These are phyloP conservation scores for Drosophila nr. perissopoda DNA, from an alignment of 2,888 invertebrate genomes.

Conservation along the genomic window DNA sequence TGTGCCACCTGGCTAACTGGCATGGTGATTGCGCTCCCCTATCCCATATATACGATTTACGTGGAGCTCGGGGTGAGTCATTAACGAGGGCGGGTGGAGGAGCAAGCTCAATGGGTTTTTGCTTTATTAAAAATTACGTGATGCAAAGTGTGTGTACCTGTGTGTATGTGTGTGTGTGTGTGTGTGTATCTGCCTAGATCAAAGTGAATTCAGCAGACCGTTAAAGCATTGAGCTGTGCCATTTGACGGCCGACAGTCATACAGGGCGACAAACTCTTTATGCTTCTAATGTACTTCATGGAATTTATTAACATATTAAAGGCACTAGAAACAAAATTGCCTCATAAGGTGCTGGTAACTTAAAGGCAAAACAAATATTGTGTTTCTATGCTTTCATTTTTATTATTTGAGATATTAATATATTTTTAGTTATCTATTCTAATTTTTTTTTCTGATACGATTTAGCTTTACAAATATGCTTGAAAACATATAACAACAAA, in stretches of 20 bases:
- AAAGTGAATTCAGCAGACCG: conserved; percentile 66
- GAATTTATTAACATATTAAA: conserved; percentile 2
- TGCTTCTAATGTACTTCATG: background rate
- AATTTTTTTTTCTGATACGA: background rate
- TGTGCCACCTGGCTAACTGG: conserved; percentile 90
- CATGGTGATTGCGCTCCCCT: conserved; percentile 89
- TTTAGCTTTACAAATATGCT: too few species aligned
- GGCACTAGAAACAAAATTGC: background rate
- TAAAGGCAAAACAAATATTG: background rate
- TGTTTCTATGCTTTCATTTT: background rate
- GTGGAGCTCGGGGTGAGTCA: conserved; percentile 89
- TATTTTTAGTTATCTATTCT: background rate
- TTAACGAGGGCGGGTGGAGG: background rate
- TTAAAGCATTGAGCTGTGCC: conserved; percentile 48
- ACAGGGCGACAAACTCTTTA: conserved; percentile 16
- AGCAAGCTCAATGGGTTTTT: conserved; percentile 12
- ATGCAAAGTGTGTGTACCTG: conserved; percentile 16
- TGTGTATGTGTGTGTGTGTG: background rate
- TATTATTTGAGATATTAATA: background rate
- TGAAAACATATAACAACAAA: too few species aligned
- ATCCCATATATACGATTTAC: conserved; percentile 90
- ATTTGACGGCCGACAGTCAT: conserved; percentile 23
- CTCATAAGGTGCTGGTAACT: background rate
- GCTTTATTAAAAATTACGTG: conserved; percentile 53
- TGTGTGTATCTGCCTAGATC: conserved; percentile 48